Conservation (phyloP, 2,888 invertebrate species). For the Bimastos eiseni region DNA sequence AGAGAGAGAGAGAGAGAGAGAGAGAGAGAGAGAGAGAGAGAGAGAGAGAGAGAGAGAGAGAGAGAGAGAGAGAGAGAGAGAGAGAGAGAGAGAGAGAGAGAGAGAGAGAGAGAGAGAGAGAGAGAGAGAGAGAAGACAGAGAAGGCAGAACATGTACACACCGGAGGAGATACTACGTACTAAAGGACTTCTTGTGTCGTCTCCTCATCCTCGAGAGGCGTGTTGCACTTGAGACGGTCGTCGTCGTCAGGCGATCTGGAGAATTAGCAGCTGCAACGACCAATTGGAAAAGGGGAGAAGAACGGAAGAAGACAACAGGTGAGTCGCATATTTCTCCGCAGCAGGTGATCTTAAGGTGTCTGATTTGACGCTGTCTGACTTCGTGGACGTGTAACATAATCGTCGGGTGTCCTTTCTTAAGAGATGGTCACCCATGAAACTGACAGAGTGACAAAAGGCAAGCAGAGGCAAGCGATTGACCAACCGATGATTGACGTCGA, state of each 20-base stretch:
- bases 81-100: too few relatives aligned
- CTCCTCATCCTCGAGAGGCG: background rate
- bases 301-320: background rate
- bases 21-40: background rate
- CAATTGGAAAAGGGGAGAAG: background rate
- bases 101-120: background rate
- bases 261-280: background rate
- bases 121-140: background rate
- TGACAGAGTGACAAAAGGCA: too few relatives aligned
- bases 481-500: too few relatives aligned
- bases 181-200: background rate
- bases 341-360: background rate
- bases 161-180: background rate
- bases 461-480: too few relatives aligned
- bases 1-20: background rate
- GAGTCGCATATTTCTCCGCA: background rate
- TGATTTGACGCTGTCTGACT: background rate
- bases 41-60: too few relatives aligned
- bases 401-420: background rate
- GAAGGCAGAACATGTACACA: background rate
- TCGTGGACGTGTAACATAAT: background rate
- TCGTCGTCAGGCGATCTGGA: background rate
- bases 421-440: background rate
- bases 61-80: too few relatives aligned
- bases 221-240: background rate